Base-by-base conservation (phyloP, 1,140 invertebrate species). In the Ceratoteleas bidentatus region DNA sequence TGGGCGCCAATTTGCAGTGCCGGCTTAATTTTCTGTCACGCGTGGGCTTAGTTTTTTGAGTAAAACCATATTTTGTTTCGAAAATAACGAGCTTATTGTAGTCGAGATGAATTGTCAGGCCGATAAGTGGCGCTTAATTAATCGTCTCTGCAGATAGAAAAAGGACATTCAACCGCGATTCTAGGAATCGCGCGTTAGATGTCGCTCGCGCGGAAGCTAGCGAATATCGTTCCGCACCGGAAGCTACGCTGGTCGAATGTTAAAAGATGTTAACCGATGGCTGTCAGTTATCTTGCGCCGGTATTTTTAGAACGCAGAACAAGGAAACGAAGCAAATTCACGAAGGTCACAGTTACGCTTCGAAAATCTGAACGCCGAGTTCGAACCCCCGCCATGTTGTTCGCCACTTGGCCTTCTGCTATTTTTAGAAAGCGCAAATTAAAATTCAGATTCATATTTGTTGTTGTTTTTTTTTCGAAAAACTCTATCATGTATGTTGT, bases 221-320 rank as follows among this genome's bases (percentile, higher is more conserved):
- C 60, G n/a, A 82, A 77, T 82, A 77, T 82, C 54, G 52, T 52
- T 66, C 43, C 13, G 36, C 52, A 74, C 57, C 77, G 82, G 82
- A 84, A 80, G 72, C 32, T 57, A 62, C 57, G 73, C 56, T 13
- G 58, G 32, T 65, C 76, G 72, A 80, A 80, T 84, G 72, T 69
- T 72, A 80, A 79, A 83, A 75, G 69, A 83, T 78, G 60, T 58
- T 61, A 64, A 45, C 49, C 45, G 45, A 76, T 76, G 81, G 57
- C 78, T 81, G 72, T 73, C 68, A 52, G 70, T 81, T 76, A 68
- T 65, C 73, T 70, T 34, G 69, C 14, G 62, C 16, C 36, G 60
- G 68, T 82, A 84, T 84, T 84, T 82, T 82, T 84, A 82, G 83
- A 82, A 75, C 79, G 16, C 56, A 65, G 57, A 82, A 84, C 65